phyloP scores from a whole-genome alignment of 2,797 vertebrate genomes.

The Masticophis lateralis region DNA sequence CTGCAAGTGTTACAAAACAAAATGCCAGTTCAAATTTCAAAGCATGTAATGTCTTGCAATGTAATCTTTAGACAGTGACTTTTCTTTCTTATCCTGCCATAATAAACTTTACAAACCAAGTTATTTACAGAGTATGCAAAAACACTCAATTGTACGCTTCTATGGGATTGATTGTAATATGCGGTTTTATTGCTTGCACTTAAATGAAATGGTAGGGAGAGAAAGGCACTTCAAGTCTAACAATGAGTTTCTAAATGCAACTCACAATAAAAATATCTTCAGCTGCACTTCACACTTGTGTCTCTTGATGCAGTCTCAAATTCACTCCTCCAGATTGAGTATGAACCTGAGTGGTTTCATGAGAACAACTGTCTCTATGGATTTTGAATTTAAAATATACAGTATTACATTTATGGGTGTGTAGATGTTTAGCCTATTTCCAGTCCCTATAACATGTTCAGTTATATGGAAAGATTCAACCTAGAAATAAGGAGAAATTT shows the following conservation, averaged over 20 bases:
- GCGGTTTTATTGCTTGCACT: neutral
- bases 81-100: neutral
- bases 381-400: neutral
- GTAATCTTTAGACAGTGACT: neutral
- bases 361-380: neutral
- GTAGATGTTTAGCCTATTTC: neutral
- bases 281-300: neutral
- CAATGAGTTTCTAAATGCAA: neutral
- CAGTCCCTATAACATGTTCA: neutral
- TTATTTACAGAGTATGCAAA: neutral
- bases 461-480: neutral
- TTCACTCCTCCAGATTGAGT: neutral
- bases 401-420: neutral
- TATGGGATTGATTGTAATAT: neutral
- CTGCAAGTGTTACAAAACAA: neutral
- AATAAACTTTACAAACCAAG: neutral
- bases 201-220: neutral
- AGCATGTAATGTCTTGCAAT: neutral
- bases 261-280: neutral
- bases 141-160: neutral
- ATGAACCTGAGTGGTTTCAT: neutral
- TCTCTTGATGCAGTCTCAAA: neutral
- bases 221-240: neutral
- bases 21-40: neutral
- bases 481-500: no score